A percentile compares a stretch with the other conserved stretches of the same genome.
Evolutionary conservation across 2,797 vertebrate genomes (phyloP).

Genomic region (Crax fasciolata): DNA sequence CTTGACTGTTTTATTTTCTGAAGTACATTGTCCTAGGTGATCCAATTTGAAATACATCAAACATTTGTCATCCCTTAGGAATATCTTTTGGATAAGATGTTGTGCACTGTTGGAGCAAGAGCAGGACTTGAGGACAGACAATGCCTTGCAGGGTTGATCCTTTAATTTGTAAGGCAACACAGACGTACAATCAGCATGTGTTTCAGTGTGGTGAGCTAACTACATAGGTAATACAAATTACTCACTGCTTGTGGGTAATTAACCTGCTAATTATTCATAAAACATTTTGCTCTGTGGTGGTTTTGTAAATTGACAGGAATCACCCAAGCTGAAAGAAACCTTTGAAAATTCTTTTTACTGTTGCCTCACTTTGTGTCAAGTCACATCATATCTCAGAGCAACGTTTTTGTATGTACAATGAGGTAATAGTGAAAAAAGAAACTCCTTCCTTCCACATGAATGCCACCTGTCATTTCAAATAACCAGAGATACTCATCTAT

Average conservation of each 20-base stretch:
- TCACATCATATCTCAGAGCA: constrained; percentile 45
- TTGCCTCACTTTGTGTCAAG: constrained; percentile 62
- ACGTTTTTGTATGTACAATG: constrained; percentile 47
- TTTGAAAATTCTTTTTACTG: constrained; percentile 38
- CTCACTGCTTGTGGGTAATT: constrained; percentile 66
- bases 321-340: constrained; percentile 68
- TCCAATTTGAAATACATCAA: neutral
- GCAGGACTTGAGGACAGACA: neutral
- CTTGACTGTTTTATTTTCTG: neutral
- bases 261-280: constrained; percentile 78
- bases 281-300: constrained; percentile 39
- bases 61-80: constrained; percentile 31
- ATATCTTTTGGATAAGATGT: constrained; percentile 16
- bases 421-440: constrained; percentile 67
- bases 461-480: constrained; percentile 56
- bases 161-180: constrained; percentile 43
- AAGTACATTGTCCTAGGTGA: neutral
- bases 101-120: neutral
- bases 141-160: constrained; percentile 7
- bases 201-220: constrained; percentile 50
- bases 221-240: constrained; percentile 62
- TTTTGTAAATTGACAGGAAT: constrained; percentile 62
- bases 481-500: constrained; percentile 47
- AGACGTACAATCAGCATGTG: constrained; percentile 21
- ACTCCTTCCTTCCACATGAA: constrained; percentile 52